Conservation (phyloP, 92 coral and sea anemone species). For the Paramuricea clavata region DNA sequence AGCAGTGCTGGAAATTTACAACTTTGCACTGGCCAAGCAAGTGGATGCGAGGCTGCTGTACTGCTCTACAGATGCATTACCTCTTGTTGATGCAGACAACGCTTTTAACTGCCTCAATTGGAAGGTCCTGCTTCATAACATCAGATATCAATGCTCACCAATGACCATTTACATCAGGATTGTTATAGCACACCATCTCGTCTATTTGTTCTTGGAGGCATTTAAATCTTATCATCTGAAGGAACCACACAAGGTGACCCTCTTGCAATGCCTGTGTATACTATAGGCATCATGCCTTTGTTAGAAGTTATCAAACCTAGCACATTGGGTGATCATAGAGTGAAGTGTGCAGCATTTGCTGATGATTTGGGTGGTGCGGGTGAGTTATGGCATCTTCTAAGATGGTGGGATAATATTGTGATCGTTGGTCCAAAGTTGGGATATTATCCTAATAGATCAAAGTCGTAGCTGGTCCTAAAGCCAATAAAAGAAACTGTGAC, state of each 20-base stretch:
- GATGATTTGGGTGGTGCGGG: slow-evolving; percentile 29
- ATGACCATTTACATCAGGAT: neutral
- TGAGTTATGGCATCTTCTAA: slow-evolving; percentile 7
- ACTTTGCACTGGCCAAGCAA: slow-evolving; percentile 23
- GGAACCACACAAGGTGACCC: slow-evolving; percentile 54
- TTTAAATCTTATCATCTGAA: slow-evolving; percentile 35
- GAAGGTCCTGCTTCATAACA: slow-evolving; percentile 13
- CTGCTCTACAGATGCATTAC: slow-evolving; percentile 10
- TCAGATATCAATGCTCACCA: slow-evolving; percentile 12
- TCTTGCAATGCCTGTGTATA: slow-evolving; percentile 36
- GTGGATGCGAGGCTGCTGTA: slow-evolving; percentile 40
- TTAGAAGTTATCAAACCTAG: slow-evolving; percentile 13
- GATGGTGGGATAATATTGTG: slow-evolving; percentile 62
- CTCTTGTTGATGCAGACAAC: slow-evolving; percentile 12
- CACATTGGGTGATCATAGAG: neutral
- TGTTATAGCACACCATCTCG: slow-evolving; percentile 17
- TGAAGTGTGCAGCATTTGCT: slow-evolving; percentile 42
- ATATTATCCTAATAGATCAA: slow-evolving; percentile 47
- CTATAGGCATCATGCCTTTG: slow-evolving; percentile 33
- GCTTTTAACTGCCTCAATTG: slow-evolving; percentile 35
- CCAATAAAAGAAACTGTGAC: no score
- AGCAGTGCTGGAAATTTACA: slow-evolving; percentile 16
- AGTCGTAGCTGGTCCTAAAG: slow-evolving; percentile 54
- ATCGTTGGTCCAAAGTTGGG: slow-evolving; percentile 48
- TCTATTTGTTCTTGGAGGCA: slow-evolving; percentile 39